phyloP scores from a whole-genome alignment of 2,113 vertebrate species.

The Pangasianodon hypophthalmus region DNA sequence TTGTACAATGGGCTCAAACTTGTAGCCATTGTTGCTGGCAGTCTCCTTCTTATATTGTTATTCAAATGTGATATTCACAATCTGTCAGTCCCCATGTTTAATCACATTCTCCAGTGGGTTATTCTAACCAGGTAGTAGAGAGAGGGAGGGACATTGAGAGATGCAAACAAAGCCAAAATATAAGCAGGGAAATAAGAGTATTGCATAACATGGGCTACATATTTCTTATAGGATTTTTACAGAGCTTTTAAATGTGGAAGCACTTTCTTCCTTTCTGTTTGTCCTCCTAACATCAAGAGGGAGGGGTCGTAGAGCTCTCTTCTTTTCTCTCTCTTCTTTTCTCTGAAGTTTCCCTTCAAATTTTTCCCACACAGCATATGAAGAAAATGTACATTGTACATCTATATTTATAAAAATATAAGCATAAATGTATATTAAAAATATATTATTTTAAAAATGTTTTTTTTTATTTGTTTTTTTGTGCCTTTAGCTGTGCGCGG shows the following conservation, averaged over 20 bases:
- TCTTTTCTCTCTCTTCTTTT: not conserved
- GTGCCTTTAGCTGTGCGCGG: slow-evolving; percentile 85
- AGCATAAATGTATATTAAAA: not conserved
- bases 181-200: not conserved
- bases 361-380: not conserved
- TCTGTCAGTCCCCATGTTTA: not conserved
- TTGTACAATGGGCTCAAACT: too few species aligned
- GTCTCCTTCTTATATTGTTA: not conserved
- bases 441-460: too few species aligned
- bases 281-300: not conserved
- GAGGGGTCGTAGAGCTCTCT: not conserved
- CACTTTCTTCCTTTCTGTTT: not conserved
- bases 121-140: not conserved
- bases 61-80: not conserved
- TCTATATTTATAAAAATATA: not conserved
- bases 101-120: not conserved
- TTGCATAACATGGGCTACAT: not conserved
- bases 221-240: not conserved
- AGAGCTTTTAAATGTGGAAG: not conserved
- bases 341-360: too few species aligned
- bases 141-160: not conserved
- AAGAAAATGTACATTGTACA: not conserved
- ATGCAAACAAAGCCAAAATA: not conserved
- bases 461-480: too few species aligned
- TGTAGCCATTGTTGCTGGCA: too few species aligned